Evolutionary conservation across 1,140 invertebrate genomes (phyloP).

Genomic region (Plodia interpunctella): DNA sequence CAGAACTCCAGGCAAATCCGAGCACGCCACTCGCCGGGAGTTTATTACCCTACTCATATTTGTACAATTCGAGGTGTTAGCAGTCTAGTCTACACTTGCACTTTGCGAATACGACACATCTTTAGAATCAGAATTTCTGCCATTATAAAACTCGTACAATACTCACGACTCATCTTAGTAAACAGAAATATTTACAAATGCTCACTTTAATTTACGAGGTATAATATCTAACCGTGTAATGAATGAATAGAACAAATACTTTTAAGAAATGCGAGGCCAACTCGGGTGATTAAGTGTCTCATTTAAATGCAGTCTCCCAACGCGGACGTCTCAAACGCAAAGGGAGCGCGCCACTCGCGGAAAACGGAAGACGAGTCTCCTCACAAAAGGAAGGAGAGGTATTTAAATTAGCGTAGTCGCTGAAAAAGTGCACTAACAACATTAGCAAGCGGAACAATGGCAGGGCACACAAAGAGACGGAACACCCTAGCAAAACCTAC

Average conservation of each 20-base stretch:
- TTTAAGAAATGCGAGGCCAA: constrained; percentile 67
- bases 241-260: constrained; percentile 66
- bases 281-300: constrained; percentile 75
- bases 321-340: constrained; percentile 69
- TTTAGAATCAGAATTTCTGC: constrained; percentile 25
- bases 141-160: neutral
- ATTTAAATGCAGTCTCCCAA: constrained; percentile 76
- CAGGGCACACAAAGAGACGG: constrained; percentile 58
- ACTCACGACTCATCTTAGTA: neutral
- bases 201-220: neutral
- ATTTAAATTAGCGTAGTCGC: constrained; percentile 75
- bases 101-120: neutral
- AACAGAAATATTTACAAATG: neutral
- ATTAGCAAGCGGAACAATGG: constrained; percentile 74
- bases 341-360: constrained; percentile 63
- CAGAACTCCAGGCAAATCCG: constrained; percentile 61
- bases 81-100: constrained; percentile 33
- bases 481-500: constrained; percentile 46
- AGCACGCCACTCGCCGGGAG: constrained; percentile 52
- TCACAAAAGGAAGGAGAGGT: constrained; percentile 71
- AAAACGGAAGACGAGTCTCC: constrained; percentile 73
- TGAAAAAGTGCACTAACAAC: constrained; percentile 76
- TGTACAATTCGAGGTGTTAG: constrained; percentile 66
- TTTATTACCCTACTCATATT: constrained; percentile 73
- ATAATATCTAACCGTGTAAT: constrained; percentile 51